A percentile compares a stretch with the other conserved stretches of the same genome.
These are phyloP conservation scores for Nothoprocta pentlandii DNA, from an alignment of 2,113 vertebrate genomes.

Conservation along the genomic window DNA sequence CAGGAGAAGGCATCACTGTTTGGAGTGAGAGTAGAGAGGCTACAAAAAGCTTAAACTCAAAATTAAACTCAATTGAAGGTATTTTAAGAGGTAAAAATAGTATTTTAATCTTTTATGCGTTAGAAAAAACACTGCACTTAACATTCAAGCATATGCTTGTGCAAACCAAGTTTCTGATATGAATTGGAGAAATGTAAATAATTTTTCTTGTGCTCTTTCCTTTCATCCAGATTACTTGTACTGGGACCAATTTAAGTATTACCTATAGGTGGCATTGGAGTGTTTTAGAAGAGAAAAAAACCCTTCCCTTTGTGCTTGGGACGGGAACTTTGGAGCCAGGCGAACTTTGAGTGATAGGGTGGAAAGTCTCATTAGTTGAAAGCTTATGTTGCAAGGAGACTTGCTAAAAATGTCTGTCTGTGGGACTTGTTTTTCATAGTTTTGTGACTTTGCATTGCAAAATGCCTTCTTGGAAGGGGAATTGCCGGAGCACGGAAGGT, in stretches of 20 bases:
- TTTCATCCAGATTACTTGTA: not conserved
- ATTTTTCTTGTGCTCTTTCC: not conserved
- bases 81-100: not conserved
- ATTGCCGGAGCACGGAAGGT: not conserved
- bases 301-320: not conserved
- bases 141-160: not conserved
- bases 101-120: not conserved
- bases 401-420: not conserved
- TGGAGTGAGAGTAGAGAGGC: not conserved
- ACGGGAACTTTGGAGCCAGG: not conserved
- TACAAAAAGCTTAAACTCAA: not conserved
- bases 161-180: not conserved
- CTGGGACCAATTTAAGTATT: not conserved
- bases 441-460: not conserved
- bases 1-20: not conserved
- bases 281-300: not conserved
- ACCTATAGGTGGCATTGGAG: not conserved
- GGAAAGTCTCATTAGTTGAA: not conserved
- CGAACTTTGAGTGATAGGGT: rapidly evolving
- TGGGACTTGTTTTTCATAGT: not conserved
- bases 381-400: not conserved
- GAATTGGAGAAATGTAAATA: no score
- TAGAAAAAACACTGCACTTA: not conserved
- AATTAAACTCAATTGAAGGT: not conserved
- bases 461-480: not conserved